phyloP scores from a whole-genome alignment of 1,140 invertebrate genomes.

The Popillia japonica region DNA sequence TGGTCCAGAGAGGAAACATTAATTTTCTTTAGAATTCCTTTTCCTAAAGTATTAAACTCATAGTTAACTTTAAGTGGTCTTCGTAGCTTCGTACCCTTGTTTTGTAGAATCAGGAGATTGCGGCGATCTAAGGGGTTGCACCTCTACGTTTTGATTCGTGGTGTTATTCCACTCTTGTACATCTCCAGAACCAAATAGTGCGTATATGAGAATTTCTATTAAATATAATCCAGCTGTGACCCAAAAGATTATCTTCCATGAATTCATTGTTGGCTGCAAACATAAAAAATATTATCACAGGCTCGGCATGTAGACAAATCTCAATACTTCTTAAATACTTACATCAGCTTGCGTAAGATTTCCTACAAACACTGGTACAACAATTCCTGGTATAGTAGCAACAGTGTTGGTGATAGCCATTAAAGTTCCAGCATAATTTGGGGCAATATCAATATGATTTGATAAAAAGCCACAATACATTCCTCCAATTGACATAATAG shows the following conservation, averaged over 20 bases:
- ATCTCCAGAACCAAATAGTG: conserved; percentile 81
- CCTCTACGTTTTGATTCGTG: conserved; percentile 5
- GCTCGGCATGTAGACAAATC: too few relatives aligned
- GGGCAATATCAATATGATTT: conserved; percentile 91
- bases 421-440: conserved; percentile 85
- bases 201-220: conserved; percentile 79
- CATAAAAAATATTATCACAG: not conserved
- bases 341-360: conserved; percentile 77
- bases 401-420: conserved; percentile 87
- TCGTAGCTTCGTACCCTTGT: conserved; percentile 30
- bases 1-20: too few relatives aligned
- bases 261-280: conserved; percentile 77
- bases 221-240: conserved; percentile 78
- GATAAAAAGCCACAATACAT: conserved; percentile 84
- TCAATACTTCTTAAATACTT: conserved; percentile 58
- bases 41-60: not conserved
- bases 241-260: conserved; percentile 88
- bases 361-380: conserved; percentile 84
- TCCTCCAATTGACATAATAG: conserved; percentile 78
- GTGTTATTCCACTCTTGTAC: conserved; percentile 65
- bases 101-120: conserved; percentile 21
- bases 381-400: conserved; percentile 89
- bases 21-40: too few relatives aligned
- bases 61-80: conserved; percentile 10
- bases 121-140: conserved; percentile 20